Conservation (phyloP, 2,797 vertebrate genomes). For the Lacerta viridis region DNA sequence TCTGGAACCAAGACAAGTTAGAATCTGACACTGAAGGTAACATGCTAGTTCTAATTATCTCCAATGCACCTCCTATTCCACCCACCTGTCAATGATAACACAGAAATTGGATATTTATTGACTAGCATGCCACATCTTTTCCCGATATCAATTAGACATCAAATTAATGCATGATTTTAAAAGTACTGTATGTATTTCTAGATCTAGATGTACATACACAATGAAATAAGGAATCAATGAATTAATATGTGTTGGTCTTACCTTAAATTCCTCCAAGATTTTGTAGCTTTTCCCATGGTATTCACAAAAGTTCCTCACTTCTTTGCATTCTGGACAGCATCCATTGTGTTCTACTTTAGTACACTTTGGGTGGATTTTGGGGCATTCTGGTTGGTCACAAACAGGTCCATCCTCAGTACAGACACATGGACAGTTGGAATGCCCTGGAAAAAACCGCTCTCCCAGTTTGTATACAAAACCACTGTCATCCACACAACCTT, state of each 20-base stretch:
- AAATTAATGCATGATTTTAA: conserved; percentile 24
- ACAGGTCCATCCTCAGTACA: conserved; percentile 99
- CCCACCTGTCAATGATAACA: too few species aligned
- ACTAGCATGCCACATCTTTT: not conserved
- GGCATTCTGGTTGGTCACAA: conserved; percentile 98
- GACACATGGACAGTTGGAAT: conserved; percentile 98
- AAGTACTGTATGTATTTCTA: not conserved
- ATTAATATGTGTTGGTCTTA: conserved; percentile 79
- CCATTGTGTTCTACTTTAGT: conserved; percentile 99
- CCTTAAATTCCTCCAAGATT: conserved; percentile 99
- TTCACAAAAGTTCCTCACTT: conserved; percentile 99
- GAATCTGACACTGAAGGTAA: conserved; percentile 6
- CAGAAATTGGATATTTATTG: not conserved
- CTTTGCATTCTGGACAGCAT: conserved; percentile 99
- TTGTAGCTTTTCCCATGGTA: conserved; percentile 98
- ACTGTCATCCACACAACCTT: conserved; percentile 99
- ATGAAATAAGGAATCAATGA: conserved; percentile 57
- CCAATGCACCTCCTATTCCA: not conserved
- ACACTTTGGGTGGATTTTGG: conserved; percentile 98
- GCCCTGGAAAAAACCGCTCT: conserved; percentile 98
- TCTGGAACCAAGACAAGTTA: not conserved
- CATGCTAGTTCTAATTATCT: not conserved
- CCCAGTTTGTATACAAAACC: conserved; percentile 99
- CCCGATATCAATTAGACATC: conserved; percentile 22
- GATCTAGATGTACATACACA: not conserved